Conservation (phyloP, 2,888 invertebrate genomes). For the Galerucella calmariensis region DNA sequence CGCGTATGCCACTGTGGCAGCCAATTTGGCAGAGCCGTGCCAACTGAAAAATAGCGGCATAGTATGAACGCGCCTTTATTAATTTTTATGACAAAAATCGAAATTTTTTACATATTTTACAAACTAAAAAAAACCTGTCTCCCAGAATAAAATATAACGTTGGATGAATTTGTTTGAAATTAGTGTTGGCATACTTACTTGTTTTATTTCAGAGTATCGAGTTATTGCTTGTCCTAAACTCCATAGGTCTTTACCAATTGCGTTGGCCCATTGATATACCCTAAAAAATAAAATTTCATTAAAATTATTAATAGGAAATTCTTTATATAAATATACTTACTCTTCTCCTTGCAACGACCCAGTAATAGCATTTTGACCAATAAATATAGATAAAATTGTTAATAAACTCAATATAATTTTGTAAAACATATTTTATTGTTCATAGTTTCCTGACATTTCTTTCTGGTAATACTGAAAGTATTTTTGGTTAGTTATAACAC, state of each 20-base stretch:
- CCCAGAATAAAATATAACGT: slow-evolving; percentile 66
- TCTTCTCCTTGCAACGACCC: slow-evolving; percentile 34
- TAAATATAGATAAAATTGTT: slow-evolving; percentile 9
- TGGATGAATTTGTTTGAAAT: slow-evolving; percentile 10
- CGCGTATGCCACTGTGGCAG: no score
- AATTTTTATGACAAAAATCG: no score
- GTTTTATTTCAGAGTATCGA: slow-evolving; percentile 80
- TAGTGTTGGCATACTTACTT: slow-evolving; percentile 68
- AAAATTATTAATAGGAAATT: no score
- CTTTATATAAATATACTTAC: slow-evolving; percentile 10
- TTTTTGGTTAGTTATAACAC: slow-evolving; percentile 15
- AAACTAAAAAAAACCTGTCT: background rate
- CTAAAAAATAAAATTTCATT: slow-evolving; percentile 64
- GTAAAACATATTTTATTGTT: slow-evolving; percentile 20
- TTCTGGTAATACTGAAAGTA: slow-evolving; percentile 4
- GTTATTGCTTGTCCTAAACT: slow-evolving; percentile 81
- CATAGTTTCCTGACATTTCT: background rate
- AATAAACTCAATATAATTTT: slow-evolving; percentile 18
- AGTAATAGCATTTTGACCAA: slow-evolving; percentile 14
- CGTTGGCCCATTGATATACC: slow-evolving; percentile 82
- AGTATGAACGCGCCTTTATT: no score
- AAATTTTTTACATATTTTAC: no score
- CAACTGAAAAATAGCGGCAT: no score
- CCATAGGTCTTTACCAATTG: slow-evolving; percentile 83
- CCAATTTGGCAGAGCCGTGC: no score